Conservation (phyloP, 2,797 vertebrate genomes). For the Catharus ustulatus region DNA sequence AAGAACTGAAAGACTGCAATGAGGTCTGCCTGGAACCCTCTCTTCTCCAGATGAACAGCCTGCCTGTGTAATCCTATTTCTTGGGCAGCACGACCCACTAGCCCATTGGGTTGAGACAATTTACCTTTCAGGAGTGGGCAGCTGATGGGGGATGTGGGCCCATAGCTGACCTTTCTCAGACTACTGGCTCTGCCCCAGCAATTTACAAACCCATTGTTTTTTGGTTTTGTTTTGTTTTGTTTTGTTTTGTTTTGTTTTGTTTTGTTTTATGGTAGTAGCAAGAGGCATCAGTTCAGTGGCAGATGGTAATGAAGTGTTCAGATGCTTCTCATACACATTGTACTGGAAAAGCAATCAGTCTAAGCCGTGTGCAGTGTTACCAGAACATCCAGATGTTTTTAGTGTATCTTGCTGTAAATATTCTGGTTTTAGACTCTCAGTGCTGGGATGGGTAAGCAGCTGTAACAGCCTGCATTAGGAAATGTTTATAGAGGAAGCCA, state of each 20-base stretch:
- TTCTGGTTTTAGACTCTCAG: neutral
- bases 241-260: neutral
- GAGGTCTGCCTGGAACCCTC: neutral
- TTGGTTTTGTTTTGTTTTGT: neutral
- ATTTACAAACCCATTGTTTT: neutral
- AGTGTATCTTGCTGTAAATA: neutral
- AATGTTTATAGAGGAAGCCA: neutral
- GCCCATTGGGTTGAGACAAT: rapidly evolving
- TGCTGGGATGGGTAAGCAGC: neutral
- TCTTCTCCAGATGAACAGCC: neutral
- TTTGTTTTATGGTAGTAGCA: neutral
- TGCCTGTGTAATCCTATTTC: neutral
- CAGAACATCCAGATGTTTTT: neutral
- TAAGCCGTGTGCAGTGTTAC: neutral
- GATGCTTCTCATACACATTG: neutral
- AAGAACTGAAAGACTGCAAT: neutral
- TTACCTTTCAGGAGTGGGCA: neutral
- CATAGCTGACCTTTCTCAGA: neutral
- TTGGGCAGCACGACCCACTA: rapidly evolving
- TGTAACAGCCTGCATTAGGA: neutral
- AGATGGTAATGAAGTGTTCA: neutral
- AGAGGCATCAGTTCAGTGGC: neutral
- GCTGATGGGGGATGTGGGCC: rapidly evolving
- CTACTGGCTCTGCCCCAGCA: neutral
- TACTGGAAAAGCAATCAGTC: neutral